Percentiles rank a stretch among this genome's conserved stretches.
Conservation (phyloP, 2,888 invertebrate genomes). For the Sminthurides aquaticus region DNA sequence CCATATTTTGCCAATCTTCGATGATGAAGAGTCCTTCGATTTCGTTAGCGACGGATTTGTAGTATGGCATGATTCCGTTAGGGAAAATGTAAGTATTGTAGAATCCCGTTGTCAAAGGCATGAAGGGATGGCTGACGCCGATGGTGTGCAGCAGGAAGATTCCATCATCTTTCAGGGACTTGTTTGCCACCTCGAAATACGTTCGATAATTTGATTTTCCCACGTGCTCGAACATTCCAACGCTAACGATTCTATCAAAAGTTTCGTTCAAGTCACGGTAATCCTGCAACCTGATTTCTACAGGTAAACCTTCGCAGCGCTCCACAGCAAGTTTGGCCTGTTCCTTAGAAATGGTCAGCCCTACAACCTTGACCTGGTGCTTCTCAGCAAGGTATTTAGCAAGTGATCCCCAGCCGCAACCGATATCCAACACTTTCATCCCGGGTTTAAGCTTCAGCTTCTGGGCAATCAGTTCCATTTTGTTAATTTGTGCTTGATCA, state of each 20-base stretch:
- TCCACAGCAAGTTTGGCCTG: not conserved
- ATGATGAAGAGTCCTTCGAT: conserved; percentile 7
- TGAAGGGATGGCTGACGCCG: not conserved
- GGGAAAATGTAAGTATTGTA: conserved; percentile 3
- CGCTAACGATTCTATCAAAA: conserved; percentile 17
- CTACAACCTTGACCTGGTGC: conserved; percentile 8
- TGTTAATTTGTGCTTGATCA: conserved; percentile 20
- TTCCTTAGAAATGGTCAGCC: conserved; percentile 2
- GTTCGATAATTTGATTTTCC: conserved; percentile 11
- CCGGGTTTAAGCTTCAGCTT: conserved; percentile 26
- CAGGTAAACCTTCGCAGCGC: conserved; percentile 1
- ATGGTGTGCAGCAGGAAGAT: conserved; percentile 15
- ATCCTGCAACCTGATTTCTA: conserved; percentile 13
- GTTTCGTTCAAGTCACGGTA: conserved; percentile 13
- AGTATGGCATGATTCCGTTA: conserved; percentile 10
- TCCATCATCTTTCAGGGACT: conserved; percentile 5
- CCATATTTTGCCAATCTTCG: conserved; percentile 22
- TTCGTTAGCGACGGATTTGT: not conserved
- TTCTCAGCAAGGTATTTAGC: conserved; percentile 16
- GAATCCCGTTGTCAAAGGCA: not conserved
- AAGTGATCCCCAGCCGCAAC: conserved; percentile 28
- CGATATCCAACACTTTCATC: conserved; percentile 28
- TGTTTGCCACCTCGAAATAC: conserved; percentile 7
- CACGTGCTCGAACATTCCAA: conserved; percentile 20
- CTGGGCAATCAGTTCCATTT: conserved; percentile 21